Evolutionary conservation across 2,113 vertebrate species (phyloP).

Genomic region (Xiphias gladius): DNA sequence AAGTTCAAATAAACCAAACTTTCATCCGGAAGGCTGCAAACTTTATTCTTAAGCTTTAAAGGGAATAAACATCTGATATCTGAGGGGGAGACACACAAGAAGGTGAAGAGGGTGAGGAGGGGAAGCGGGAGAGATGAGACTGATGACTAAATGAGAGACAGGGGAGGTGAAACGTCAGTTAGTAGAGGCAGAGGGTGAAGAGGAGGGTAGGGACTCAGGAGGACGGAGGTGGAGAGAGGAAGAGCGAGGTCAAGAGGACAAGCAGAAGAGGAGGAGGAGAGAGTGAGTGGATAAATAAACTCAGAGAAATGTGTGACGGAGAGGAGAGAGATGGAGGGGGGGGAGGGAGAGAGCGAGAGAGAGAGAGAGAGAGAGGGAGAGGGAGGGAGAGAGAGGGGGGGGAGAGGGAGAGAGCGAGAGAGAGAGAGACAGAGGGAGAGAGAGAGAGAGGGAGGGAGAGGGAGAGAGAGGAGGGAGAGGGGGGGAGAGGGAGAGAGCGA

Average conservation of each 20-base stretch:
- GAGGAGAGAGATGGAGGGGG: too few relatives aligned
- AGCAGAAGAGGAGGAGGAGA: background rate
- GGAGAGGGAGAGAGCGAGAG: too few relatives aligned
- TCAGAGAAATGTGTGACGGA: background rate
- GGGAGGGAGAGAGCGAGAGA: too few relatives aligned
- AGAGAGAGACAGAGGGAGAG: background rate
- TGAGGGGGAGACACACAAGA: too few relatives aligned
- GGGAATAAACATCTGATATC: background rate
- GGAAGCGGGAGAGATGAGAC: conserved; percentile 15
- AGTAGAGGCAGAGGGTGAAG: conserved; percentile 40
- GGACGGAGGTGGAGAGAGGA: background rate
- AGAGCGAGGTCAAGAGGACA: conserved; percentile 1
- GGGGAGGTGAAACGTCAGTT: conserved; percentile 36
- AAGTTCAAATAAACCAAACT: too few relatives aligned
- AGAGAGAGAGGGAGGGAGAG: background rate
- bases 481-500: too few relatives aligned
- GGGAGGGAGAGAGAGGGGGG: too few relatives aligned
- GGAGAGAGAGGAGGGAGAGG: too few relatives aligned
- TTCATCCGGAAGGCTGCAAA: background rate
- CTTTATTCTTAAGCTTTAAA: background rate
- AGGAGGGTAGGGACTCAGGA: conserved; percentile 37
- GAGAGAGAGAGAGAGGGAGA: too few relatives aligned
- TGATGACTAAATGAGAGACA: conserved; percentile 15
- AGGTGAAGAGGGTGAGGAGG: too few relatives aligned
- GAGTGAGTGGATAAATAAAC: too few relatives aligned